Evolutionary conservation across 2,888 invertebrate genomes (phyloP), one percentile per base, ranked within the genome.

Genomic region (Agrotis clavis): DNA sequence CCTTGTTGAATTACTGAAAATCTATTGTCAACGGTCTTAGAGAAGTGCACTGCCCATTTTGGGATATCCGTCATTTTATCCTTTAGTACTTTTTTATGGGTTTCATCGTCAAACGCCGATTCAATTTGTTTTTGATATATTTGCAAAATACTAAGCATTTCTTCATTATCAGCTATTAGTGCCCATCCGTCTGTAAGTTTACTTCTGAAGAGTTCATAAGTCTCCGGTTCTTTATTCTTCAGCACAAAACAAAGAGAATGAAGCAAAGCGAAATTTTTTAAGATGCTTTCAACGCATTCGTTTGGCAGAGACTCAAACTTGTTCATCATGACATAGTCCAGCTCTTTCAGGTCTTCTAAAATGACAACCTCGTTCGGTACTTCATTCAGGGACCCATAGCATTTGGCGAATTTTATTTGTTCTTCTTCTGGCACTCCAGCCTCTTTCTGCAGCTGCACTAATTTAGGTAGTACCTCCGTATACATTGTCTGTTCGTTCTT

Each of bases 191-290:
- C 19, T 21, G 14, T 51, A 21, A 71, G n/a, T 51, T 51, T 62
- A 75, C 71, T 75, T 86, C 75, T 85, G 13, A 84, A 74, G 0
- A 56, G 47, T 0, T 85, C 72, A 70, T 77, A 92, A 0, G 77
- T 80, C 5, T 90, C 86, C 3, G 89, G 89, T 16, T 93, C 88
- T 56, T 85, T 84, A 14, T 87, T 51, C 74, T 88, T 93, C 9
- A 93, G 70, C 1, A 82, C 90, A 69, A 81, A 93, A 1, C 92
- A 92, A 13, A 93, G 72, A 4, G 92, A 89, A 77, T 94, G 94
- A 0, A 88, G 83, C 3, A 81, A 81, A 4, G 92, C 92, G n/a
- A 93, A 84, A 71, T 88, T 89, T 67, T 89, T 90, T 1, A 93
- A 74, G 1, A 89, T 83, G 1, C 88, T 68, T 82, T 79, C 88